Base-by-base conservation (phyloP, 2,888 invertebrate genomes). In the Yponomeuta cagnagella region DNA sequence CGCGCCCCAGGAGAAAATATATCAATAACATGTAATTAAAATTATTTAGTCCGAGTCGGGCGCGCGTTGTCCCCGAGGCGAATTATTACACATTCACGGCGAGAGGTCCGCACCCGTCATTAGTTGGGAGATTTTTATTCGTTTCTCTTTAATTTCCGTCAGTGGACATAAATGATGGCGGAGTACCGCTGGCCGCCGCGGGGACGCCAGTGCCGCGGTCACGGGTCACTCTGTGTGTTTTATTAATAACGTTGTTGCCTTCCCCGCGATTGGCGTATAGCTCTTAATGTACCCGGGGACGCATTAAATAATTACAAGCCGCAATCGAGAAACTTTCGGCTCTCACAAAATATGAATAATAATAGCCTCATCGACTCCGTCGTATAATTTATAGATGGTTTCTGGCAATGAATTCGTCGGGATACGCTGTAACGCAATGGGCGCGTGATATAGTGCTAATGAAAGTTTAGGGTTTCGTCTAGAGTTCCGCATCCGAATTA, bases 1-100 rank as follows among this genome's bases (percentile, higher is more conserved):
- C 83, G 77, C 88, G 89, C 89, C 87, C 80, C 84, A 82, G 82
- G 85, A 85, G 81, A 85, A 83, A 86, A 86, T 87, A 89, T 91
- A 90, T 90, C 90, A 89, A 92, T 90, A 90, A 90, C 89, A 86
- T 90, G 86, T 91, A 92, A 92, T 92, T 92, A 92, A 91, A 92
- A 91, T 87, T 89, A 89, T 91, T 90, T 89, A 89, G 86, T 80
- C 77, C 84, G 79, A 77, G 77, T 80, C 78, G 78, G 79, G 75
- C 78, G 75, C 72, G 72, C 66, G 63, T 74, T 72, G 74, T 86
- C 87, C 90, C 86, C 82, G 83, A 82, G 91, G 90, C 89, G 80
- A 82, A 88, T 84, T 88, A 89, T 88, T 90, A 90, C 89, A 90
- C 87, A 89, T 90, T 88, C 87, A 81, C 89, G 82, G 89, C 86